These are phyloP conservation scores for Drosophila nigromelanica DNA, from an alignment of 1,140 invertebrate genomes.

Conservation along the genomic window DNA sequence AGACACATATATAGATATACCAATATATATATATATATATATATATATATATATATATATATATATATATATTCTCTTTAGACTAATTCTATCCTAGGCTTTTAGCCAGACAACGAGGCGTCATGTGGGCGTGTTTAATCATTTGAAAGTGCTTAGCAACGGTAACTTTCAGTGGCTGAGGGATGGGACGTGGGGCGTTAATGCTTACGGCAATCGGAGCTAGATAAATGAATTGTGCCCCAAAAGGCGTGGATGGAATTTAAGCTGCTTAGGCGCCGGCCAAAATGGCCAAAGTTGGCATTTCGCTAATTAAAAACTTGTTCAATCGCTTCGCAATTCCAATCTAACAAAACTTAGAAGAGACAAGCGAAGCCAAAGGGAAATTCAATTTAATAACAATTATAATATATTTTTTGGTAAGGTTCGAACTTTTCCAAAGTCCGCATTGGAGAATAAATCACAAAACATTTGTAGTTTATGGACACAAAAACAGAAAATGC, in stretches of 20 bases:
- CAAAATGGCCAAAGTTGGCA: conserved; percentile 32
- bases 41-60: conserved; percentile 6
- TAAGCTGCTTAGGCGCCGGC: conserved; percentile 22
- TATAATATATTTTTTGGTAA: background rate
- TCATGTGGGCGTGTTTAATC: conserved; percentile 56
- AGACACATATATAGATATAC: conserved; percentile 7
- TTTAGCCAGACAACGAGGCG: conserved; percentile 26
- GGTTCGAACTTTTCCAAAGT: background rate
- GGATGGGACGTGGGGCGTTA: conserved; percentile 4
- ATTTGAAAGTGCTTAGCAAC: conserved; percentile 55
- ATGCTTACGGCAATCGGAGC: conserved; percentile 25
- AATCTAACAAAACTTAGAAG: conserved; percentile 33
- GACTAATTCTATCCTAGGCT: conserved; percentile 22
- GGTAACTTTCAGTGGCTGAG: conserved; percentile 13
- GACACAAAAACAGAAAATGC: background rate
- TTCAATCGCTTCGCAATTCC: conserved; percentile 31
- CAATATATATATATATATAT: conserved; percentile 1
- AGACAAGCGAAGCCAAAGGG: conserved; percentile 6
- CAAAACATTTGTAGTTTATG: background rate
- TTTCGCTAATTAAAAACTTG: conserved; percentile 54
- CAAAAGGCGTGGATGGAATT: conserved; percentile 23
- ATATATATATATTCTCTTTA: conserved; percentile 2
- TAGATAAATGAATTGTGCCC: conserved; percentile 5
- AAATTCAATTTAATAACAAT: background rate
- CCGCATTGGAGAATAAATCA: background rate